Conservation (phyloP, 1,140 invertebrate genomes). For the Ylistrum balloti region DNA sequence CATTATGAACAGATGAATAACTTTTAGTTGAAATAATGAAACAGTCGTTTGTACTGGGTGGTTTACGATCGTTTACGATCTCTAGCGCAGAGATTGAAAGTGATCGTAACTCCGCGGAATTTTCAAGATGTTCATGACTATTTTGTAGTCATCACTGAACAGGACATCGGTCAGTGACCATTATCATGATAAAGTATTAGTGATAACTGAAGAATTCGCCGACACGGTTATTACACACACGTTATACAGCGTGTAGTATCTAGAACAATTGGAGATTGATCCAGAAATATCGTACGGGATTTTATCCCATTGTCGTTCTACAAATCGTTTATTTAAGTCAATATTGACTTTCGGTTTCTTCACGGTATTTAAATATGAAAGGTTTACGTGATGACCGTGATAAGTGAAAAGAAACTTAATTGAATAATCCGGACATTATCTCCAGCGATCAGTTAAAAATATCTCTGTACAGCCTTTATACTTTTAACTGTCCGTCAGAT, state of each 20-base stretch:
- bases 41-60: no score
- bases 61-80: no score
- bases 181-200: no score
- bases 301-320: not conserved
- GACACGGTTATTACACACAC: not conserved
- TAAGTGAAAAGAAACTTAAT: not conserved
- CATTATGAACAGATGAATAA: no score
- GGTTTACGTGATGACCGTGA: constrained; percentile 14
- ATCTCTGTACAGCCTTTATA: not conserved
- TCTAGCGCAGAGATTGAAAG: no score
- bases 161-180: no score
- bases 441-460: not conserved
- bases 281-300: not conserved
- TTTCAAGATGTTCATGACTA: no score
- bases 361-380: not conserved
- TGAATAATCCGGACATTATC: constrained; percentile 19
- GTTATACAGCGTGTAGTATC: not conserved
- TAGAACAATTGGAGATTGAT: not conserved
- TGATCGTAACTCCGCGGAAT: no score
- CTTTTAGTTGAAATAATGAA: no score
- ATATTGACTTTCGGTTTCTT: constrained; percentile 9
- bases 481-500: not conserved
- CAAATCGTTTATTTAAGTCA: not conserved
- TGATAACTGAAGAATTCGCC: not conserved
- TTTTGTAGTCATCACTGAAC: no score